phyloP scores from a whole-genome alignment of 2,113 vertebrate species.

The Triplophysa tibetana region DNA sequence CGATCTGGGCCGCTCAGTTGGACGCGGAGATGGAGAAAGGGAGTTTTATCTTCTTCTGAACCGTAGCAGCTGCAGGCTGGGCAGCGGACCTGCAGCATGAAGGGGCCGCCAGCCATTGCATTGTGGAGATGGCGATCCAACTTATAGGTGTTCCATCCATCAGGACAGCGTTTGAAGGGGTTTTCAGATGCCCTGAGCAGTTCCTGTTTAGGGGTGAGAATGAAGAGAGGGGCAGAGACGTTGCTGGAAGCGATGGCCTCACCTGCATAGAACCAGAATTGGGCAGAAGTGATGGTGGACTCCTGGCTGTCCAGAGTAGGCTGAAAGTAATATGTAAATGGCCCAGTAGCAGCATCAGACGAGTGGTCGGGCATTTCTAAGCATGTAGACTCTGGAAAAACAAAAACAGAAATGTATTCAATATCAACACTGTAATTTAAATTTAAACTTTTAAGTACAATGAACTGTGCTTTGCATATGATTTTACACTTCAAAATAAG shows the following conservation, averaged over 20 bases:
- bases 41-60: constrained; percentile 70
- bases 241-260: constrained; percentile 16
- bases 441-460: too few relatives aligned
- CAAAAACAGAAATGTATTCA: neutral
- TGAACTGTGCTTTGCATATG: too few relatives aligned
- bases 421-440: neutral
- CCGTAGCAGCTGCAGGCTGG: constrained; percentile 72
- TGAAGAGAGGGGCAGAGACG: constrained; percentile 54
- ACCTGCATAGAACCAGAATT: constrained; percentile 87
- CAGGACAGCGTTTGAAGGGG: constrained; percentile 46
- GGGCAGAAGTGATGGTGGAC: constrained; percentile 75
- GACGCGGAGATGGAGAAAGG: constrained; percentile 81
- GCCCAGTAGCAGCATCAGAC: constrained; percentile 45
- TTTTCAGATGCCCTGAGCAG: constrained; percentile 52
- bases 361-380: constrained; percentile 34
- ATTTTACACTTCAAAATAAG: too few relatives aligned
- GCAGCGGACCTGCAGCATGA: constrained; percentile 81
- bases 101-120: constrained; percentile 64
- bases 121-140: constrained; percentile 59
- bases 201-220: constrained; percentile 58
- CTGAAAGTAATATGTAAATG: constrained; percentile 84
- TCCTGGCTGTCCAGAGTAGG: constrained; percentile 73
- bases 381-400: constrained; percentile 69
- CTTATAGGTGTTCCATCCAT: constrained; percentile 79
- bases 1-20: constrained; percentile 61